Conservation (phyloP, 1,140 invertebrate species). For the Dendroctonus valens region DNA sequence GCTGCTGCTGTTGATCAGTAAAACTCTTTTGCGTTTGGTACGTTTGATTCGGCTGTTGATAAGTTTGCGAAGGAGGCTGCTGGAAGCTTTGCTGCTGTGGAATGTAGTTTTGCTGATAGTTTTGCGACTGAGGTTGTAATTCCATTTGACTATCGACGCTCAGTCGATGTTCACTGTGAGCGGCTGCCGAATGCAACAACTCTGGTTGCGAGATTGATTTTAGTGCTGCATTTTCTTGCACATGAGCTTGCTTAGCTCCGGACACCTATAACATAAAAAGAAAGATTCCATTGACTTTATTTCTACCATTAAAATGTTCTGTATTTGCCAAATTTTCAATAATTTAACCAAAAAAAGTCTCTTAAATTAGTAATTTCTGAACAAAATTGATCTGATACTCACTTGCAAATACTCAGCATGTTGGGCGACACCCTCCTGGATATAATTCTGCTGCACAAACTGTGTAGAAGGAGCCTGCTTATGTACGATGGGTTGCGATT, state of each 20-base stretch:
- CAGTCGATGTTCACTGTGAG: constrained; percentile 40
- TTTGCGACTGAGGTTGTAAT: constrained; percentile 34
- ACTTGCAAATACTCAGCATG: constrained; percentile 44
- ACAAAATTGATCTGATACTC: not conserved
- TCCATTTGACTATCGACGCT: constrained; percentile 48
- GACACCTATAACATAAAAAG: constrained; percentile 1
- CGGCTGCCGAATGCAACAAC: constrained; percentile 37
- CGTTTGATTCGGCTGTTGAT: constrained; percentile 15
- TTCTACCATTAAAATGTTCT: not conserved
- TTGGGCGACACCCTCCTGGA: constrained; percentile 38
- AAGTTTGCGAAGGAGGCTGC: constrained; percentile 15
- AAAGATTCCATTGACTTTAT: not conserved
- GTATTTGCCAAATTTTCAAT: not conserved
- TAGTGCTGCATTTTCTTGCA: constrained; percentile 35
- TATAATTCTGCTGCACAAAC: constrained; percentile 43
- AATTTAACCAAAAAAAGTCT: not conserved
- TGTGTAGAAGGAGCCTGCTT: constrained; percentile 41
- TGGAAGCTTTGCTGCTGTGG: constrained; percentile 27
- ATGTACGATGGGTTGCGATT: constrained; percentile 44
- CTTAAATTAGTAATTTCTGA: not conserved
- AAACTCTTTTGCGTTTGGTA: constrained; percentile 16
- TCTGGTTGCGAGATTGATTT: constrained; percentile 44
- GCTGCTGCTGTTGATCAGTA: constrained; percentile 21
- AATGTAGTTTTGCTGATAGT: constrained; percentile 39
- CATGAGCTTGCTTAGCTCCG: constrained; percentile 13